Conservation (phyloP, 2,888 invertebrate species). For the Synergus umbraculus region DNA sequence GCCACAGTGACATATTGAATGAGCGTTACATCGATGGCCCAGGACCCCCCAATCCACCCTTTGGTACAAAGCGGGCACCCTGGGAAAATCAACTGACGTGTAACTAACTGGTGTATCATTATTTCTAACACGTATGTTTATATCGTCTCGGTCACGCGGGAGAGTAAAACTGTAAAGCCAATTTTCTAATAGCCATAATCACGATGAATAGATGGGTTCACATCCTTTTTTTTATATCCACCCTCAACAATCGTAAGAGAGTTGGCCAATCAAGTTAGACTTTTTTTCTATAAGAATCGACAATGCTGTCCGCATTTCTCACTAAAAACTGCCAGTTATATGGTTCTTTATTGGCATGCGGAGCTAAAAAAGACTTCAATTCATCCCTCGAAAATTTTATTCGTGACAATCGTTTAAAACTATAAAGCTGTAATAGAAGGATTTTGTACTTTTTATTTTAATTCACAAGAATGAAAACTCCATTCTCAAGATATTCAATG, state of each 20-base stretch:
- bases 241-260: not conserved
- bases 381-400: not conserved
- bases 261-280: not conserved
- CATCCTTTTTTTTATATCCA: not conserved
- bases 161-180: conserved; percentile 61
- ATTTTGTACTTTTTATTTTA: not conserved
- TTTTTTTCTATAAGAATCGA: conserved; percentile 1
- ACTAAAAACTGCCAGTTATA: not conserved
- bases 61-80: conserved; percentile 57
- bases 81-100: conserved; percentile 78
- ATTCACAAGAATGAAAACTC: too few species aligned
- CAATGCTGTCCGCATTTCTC: not conserved
- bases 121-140: conserved; percentile 75
- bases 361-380: not conserved
- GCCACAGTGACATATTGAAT: conserved; percentile 76
- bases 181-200: conserved; percentile 56
- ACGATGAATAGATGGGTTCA: not conserved
- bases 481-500: too few species aligned
- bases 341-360: not conserved
- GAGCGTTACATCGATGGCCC: conserved; percentile 50
- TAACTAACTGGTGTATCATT: conserved; percentile 77
- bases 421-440: not conserved
- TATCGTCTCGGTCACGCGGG: conserved; percentile 65
- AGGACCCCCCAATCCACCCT: conserved; percentile 47
- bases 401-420: not conserved